Evolutionary conservation across 2,113 vertebrate species (phyloP).

Genomic region (Indicator maculatus): DNA sequence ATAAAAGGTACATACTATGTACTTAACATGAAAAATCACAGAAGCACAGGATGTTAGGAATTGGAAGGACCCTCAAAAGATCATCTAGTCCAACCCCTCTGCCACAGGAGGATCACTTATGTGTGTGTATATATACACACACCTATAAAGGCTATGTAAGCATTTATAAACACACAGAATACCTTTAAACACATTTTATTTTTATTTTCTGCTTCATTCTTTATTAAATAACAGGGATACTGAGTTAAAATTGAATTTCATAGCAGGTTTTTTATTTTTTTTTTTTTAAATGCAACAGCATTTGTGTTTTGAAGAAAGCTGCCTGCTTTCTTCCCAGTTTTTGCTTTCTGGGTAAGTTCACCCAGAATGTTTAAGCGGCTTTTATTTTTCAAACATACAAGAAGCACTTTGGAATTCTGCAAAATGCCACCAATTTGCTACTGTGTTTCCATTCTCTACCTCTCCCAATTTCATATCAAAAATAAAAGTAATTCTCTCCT

Average conservation of each 20-base stretch:
- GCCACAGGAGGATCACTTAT: too few relatives aligned
- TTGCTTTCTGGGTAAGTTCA: neutral
- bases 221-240: neutral
- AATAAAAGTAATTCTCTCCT: neutral
- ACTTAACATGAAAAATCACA: neutral
- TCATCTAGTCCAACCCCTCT: too few relatives aligned
- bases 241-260: neutral
- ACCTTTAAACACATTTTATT: neutral
- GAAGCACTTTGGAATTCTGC: neutral
- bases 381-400: neutral
- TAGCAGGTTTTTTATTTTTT: neutral
- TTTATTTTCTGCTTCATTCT: neutral
- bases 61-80: too few relatives aligned
- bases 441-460: neutral
- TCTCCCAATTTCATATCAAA: neutral
- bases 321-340: neutral
- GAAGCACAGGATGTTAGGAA: too few relatives aligned
- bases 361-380: neutral
- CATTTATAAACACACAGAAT: fast-evolving
- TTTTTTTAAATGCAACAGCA: neutral
- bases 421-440: neutral
- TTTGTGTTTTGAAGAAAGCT: neutral
- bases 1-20: neutral
- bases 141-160: neutral
- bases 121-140: too few relatives aligned